Evolutionary conservation across 2,113 vertebrate species (phyloP), one percentile per base, ranked within the genome.

Genomic region (Chitala chitala): DNA sequence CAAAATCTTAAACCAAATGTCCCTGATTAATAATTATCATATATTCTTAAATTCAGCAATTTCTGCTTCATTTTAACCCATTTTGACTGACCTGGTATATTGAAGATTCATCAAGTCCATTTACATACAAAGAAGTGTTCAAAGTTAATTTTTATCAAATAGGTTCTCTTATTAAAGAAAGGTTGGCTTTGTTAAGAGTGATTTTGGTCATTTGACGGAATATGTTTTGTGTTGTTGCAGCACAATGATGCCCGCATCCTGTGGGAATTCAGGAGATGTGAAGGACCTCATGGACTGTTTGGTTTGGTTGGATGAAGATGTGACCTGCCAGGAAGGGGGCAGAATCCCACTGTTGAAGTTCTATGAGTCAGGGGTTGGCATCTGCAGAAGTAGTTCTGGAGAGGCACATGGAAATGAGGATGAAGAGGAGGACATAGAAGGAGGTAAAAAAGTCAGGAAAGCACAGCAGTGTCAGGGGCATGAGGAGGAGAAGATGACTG

Each of bases 401-500:
- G 83, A 87, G 69, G 90, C 88, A 0, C 78, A 83, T 0, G 81
- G 79, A 0, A 1, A 76, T 78, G 72, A 83, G 64, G 51, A 59
- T 0, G 36, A 89, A 64, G 94, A 94, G 2, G 82, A 92, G 0
- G 89, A 88, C 2, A 73, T 87, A 77, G 86, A 92, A 72, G 82
- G 84, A 10, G 91, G 85, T 15, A 80, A 94, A 72, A 83, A 84
- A 0, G 92, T 91, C 73, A 93, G 90, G 54, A 86, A 89, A 3
- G 92, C 88, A 61, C 94, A 96, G 1, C 97, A 95, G 80, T 90
- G 95, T 55, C 91, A 96, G 63, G 97, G 97, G 20, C 97, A 96
- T 5, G 98, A 98, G 86, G 98, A 94, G 91, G 98, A 98, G 93
- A 98, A 96, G 80, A 96, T 98, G 95, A 97, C 96, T 71, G 98